Evolutionary conservation across 2,113 vertebrate genomes (phyloP).

Genomic region (Heloderma charlesbogerti): DNA sequence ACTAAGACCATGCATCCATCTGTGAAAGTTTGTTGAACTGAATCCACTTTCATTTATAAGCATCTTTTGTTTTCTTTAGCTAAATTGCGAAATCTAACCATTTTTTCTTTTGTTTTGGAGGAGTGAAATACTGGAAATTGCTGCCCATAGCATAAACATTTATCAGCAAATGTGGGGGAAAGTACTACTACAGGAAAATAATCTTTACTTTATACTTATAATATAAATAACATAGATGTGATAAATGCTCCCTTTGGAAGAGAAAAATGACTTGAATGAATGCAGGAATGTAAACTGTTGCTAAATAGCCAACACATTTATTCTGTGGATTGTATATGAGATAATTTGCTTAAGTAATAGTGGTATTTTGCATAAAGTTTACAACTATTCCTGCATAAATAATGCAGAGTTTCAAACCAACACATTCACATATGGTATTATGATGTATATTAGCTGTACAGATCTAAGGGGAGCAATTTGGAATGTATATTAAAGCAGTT

Average conservation of each 20-base stretch:
- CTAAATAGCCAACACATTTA: background rate
- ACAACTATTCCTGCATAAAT: background rate
- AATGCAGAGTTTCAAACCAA: background rate
- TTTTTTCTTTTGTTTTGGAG: background rate
- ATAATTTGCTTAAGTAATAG: constrained; percentile 2
- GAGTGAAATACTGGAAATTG: constrained; percentile 2
- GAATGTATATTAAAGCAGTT: constrained; percentile 21
- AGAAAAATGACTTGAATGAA: background rate
- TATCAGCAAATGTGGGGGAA: background rate
- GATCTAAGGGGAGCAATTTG: background rate
- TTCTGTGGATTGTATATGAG: background rate
- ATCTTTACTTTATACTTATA: constrained; percentile 15
- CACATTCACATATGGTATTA: background rate
- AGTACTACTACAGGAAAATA: background rate
- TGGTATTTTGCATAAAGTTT: constrained; percentile 9
- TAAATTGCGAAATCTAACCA: background rate
- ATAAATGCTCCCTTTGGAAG: background rate
- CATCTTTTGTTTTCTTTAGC: background rate
- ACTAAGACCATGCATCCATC: background rate
- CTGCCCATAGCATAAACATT: constrained; percentile 7
- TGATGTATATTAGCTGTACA: background rate
- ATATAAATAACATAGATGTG: background rate
- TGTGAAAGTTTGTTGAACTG: constrained; percentile 1
- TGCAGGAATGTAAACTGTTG: background rate
- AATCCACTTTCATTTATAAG: background rate